A percentile compares a stretch with the other conserved stretches of the same genome.
phyloP scores from a whole-genome alignment of 2,797 vertebrate genomes.

The Leptodactylus fallax region DNA sequence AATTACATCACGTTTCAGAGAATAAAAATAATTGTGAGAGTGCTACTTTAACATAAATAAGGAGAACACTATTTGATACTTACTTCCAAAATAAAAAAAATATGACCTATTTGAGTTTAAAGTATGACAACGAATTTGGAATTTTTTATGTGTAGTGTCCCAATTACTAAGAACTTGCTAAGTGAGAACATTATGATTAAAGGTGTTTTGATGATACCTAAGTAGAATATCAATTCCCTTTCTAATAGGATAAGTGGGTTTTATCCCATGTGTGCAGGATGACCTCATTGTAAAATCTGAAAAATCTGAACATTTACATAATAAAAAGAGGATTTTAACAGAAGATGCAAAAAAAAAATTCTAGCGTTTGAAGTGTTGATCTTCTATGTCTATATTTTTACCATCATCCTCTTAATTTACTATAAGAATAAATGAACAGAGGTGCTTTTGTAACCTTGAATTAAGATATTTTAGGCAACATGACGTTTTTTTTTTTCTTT shows the following conservation, averaged over 20 bases:
- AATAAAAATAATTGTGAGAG: too few relatives aligned
- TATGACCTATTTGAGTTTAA: constrained; percentile 7
- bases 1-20: too few relatives aligned
- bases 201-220: constrained; percentile 42
- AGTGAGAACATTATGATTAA: constrained; percentile 36
- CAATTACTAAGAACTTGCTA: constrained; percentile 37
- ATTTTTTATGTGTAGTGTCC: constrained; percentile 29
- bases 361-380: constrained; percentile 54
- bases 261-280: constrained; percentile 46
- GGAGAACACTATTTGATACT: not conserved
- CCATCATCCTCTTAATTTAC: constrained; percentile 45
- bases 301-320: constrained; percentile 50
- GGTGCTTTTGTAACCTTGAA: constrained; percentile 32
- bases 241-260: constrained; percentile 58
- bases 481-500: constrained; percentile 40
- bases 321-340: constrained; percentile 39
- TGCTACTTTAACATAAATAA: not conserved
- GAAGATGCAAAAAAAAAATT: constrained; percentile 37
- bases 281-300: constrained; percentile 53
- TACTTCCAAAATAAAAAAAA: not conserved
- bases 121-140: not conserved
- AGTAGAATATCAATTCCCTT: constrained; percentile 43
- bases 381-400: constrained; percentile 40
- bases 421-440: constrained; percentile 35
- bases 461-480: constrained; percentile 46